Evolutionary conservation across 64 coral and sea anemone genomes (phyloP).

Genomic region (Platygyra sinensis): DNA sequence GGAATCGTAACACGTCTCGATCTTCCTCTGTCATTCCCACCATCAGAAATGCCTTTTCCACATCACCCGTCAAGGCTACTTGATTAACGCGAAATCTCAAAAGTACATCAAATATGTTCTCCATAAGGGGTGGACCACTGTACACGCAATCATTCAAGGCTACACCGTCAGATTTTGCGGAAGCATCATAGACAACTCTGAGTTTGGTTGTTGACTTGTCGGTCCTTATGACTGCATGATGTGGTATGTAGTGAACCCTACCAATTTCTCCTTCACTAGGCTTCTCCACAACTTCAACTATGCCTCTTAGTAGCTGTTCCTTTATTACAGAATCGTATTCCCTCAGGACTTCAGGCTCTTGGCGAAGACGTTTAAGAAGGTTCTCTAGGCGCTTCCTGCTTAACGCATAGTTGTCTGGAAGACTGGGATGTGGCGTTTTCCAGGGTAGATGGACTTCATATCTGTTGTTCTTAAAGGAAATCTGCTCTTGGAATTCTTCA

Average conservation of each 20-base stretch:
- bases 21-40: constrained; percentile 11
- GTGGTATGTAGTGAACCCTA: constrained; percentile 41
- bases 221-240: constrained; percentile 42
- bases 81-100: constrained; percentile 12
- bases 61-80: constrained; percentile 8
- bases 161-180: constrained; percentile 9
- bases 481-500: no score
- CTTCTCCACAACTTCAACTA: constrained; percentile 36
- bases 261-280: not conserved
- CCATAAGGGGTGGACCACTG: constrained; percentile 24
- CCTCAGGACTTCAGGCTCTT: constrained; percentile 25
- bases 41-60: constrained; percentile 59
- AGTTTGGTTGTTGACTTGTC: constrained; percentile 61
- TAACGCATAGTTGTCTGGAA: constrained; percentile 56
- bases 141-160: constrained; percentile 50
- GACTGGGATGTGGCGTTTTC: constrained; percentile 42
- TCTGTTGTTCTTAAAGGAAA: not conserved
- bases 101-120: constrained; percentile 60
- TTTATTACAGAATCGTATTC: constrained; percentile 57
- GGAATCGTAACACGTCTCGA: constrained; percentile 42
- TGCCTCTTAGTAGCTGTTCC: constrained; percentile 34
- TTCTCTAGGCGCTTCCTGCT: constrained; percentile 20
- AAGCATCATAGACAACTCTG: constrained; percentile 57
- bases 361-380: constrained; percentile 23
- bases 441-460: constrained; percentile 60